Percentiles rank a stretch among this genome's conserved stretches.
Conservation (phyloP, 2,888 invertebrate genomes). For the Apamea sordens region DNA sequence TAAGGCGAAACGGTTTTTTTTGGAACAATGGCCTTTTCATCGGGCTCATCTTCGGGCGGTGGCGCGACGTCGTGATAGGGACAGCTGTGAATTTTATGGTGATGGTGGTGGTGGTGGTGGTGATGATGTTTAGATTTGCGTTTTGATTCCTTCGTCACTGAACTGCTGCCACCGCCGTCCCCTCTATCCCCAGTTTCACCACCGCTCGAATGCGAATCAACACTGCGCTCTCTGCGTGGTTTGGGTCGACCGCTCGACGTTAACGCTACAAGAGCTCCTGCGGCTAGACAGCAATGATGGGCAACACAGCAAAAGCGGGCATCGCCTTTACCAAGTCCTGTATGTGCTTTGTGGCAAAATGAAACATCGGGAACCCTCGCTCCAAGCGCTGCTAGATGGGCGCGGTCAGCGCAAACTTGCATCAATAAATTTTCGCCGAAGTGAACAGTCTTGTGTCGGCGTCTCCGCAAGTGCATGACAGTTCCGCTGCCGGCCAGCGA, state of each 20-base stretch:
- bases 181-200: conserved; percentile 85
- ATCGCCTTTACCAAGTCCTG: conserved; percentile 84
- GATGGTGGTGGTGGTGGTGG: conserved; percentile 84
- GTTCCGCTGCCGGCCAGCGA: conserved; percentile 88
- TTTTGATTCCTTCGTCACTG: conserved; percentile 77
- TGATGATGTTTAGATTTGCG: conserved; percentile 84
- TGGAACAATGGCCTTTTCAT: conserved; percentile 81
- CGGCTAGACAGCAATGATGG: conserved; percentile 88
- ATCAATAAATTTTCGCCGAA: conserved; percentile 94
- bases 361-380: conserved; percentile 88
- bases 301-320: conserved; percentile 88
- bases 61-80: conserved; percentile 85
- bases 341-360: conserved; percentile 88
- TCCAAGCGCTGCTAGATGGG: conserved; percentile 87
- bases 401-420: conserved; percentile 94
- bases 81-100: conserved; percentile 85
- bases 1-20: conserved; percentile 89
- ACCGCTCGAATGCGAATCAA: conserved; percentile 88
- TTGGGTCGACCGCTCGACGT: conserved; percentile 82
- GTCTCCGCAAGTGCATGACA: conserved; percentile 91
- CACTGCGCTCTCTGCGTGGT: conserved; percentile 84
- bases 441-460: conserved; percentile 94
- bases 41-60: conserved; percentile 82
- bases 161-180: conserved; percentile 78
- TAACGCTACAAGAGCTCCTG: conserved; percentile 83